phyloP scores from a whole-genome alignment of 2,797 vertebrate species.

The Pangasius djambal region DNA sequence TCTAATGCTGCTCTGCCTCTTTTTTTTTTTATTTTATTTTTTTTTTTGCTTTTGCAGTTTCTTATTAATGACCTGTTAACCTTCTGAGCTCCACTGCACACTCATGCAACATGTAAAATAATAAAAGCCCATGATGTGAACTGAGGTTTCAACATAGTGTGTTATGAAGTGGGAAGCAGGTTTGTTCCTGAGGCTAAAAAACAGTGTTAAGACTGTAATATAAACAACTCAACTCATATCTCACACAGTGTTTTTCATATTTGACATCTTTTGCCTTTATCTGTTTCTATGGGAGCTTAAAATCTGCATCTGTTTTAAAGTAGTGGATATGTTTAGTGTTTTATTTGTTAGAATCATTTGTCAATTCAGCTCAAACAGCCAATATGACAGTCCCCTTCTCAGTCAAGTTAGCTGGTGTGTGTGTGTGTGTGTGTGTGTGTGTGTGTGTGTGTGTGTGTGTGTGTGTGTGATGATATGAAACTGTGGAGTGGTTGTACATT shows the following conservation, averaged over 20 bases:
- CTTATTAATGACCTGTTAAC: background rate
- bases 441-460: background rate
- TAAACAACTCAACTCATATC: slow-evolving; percentile 18
- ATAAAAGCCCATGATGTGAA: background rate
- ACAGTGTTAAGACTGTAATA: slow-evolving; percentile 57
- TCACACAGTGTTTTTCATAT: slow-evolving; percentile 9
- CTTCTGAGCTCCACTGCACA: background rate
- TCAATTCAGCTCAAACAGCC: background rate
- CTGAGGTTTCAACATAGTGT: background rate
- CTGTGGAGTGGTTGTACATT: background rate
- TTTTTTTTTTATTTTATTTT: background rate
- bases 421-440: background rate
- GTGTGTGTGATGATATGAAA: background rate
- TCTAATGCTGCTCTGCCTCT: slow-evolving; percentile 30
- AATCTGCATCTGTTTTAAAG: slow-evolving; percentile 29
- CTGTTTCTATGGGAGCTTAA: slow-evolving; percentile 27
- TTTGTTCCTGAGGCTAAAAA: slow-evolving; percentile 4
- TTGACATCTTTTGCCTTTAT: slow-evolving; percentile 28
- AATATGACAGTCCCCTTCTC: background rate
- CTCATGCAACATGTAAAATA: slow-evolving; percentile 1
- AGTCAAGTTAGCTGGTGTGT: background rate
- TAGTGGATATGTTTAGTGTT: slow-evolving; percentile 37
- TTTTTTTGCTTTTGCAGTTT: background rate
- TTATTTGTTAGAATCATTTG: background rate
- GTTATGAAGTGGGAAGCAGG: slow-evolving; percentile 33